Evolutionary conservation across 2,888 invertebrate species (phyloP).

Genomic region (Hermaeophaga mercurialis): DNA sequence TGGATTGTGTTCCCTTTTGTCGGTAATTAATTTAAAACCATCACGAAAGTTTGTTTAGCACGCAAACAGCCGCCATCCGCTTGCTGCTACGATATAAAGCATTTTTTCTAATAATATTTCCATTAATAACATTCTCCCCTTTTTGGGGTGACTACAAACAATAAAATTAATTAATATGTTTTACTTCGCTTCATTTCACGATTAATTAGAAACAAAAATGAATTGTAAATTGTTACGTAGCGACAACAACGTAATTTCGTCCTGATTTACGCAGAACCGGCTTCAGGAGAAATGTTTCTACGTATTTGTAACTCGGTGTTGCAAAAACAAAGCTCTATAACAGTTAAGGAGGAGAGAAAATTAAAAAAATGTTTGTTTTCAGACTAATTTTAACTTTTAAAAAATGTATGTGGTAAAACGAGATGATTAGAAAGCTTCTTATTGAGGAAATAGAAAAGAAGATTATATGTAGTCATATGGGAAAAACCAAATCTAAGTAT

Average conservation of each 20-base stretch:
- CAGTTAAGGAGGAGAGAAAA: too few species aligned
- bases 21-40: too few species aligned
- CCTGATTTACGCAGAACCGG: background rate
- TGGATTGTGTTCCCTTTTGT: too few species aligned
- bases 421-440: too few species aligned
- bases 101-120: slow-evolving; percentile 1
- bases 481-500: too few species aligned
- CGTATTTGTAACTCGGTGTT: too few species aligned
- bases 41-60: background rate
- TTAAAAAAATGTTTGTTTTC: too few species aligned
- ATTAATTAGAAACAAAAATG: slow-evolving; percentile 4
- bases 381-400: too few species aligned
- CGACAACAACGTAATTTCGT: background rate
- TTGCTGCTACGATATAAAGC: background rate
- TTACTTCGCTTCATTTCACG: background rate
- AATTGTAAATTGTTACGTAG: background rate
- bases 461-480: too few species aligned
- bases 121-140: background rate
- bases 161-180: slow-evolving; percentile 4
- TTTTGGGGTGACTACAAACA: background rate
- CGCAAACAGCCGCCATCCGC: background rate
- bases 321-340: too few species aligned
- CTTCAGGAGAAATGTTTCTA: background rate
- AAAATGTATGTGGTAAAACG: too few species aligned
- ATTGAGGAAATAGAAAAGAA: too few species aligned